These are phyloP conservation scores for Hylaeus volcanicus DNA, from an alignment of 1,140 invertebrate genomes.

Conservation along the genomic window DNA sequence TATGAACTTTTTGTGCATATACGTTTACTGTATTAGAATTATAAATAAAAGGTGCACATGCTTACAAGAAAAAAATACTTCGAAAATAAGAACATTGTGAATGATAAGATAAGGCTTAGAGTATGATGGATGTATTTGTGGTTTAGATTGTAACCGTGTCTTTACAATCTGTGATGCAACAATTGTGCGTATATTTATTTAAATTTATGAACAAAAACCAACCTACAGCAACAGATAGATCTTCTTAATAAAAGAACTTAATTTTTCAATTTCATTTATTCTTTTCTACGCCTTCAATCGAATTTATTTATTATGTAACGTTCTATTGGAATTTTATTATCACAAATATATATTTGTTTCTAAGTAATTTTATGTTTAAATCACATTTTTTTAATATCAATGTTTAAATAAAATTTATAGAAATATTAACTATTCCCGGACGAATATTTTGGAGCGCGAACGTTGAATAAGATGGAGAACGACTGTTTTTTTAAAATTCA, in stretches of 20 bases:
- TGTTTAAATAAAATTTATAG: neutral
- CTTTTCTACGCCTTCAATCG: neutral
- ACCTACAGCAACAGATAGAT: neutral
- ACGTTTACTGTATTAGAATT: constrained; percentile 29
- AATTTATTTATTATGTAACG: constrained; percentile 2
- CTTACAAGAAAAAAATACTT: constrained; percentile 2
- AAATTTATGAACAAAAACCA: constrained; percentile 29
- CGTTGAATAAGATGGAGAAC: no score
- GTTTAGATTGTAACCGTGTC: constrained; percentile 29
- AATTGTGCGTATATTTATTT: constrained; percentile 19
- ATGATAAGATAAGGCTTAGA: constrained; percentile 21
- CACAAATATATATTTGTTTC: constrained; percentile 2
- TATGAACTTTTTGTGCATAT: constrained; percentile 33
- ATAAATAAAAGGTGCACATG: constrained; percentile 6
- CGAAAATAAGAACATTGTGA: constrained; percentile 29
- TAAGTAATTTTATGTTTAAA: constrained; percentile 8
- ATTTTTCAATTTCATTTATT: constrained; percentile 53
- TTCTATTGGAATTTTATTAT: constrained; percentile 24
- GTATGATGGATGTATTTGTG: constrained; percentile 24
- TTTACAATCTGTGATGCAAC: constrained; percentile 35
- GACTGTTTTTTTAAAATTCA: neutral
- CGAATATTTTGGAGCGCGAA: neutral
- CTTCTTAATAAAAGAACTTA: constrained; percentile 45
- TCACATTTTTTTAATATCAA: constrained; percentile 3
- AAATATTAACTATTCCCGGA: neutral